Conservation (phyloP, 1,140 invertebrate species). For the Drosophila repleta region DNA sequence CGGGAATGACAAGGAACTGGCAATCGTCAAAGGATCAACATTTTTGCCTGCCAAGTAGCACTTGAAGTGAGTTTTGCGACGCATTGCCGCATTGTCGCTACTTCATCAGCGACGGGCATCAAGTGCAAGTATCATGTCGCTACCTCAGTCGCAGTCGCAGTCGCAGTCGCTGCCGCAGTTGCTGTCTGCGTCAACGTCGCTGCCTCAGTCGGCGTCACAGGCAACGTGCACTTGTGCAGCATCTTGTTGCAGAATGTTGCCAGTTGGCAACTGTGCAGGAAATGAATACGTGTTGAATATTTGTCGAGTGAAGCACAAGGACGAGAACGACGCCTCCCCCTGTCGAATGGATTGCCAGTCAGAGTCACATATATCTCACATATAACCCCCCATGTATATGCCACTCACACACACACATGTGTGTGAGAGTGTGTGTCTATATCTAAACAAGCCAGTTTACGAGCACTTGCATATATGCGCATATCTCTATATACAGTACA, state of each 20-base stretch:
- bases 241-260: constrained; percentile 66
- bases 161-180: constrained; percentile 14
- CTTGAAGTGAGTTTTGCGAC: constrained; percentile 79
- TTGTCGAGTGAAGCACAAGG: constrained; percentile 81
- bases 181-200: constrained; percentile 6
- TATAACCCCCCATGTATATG: constrained; percentile 1
- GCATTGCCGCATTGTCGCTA: constrained; percentile 81
- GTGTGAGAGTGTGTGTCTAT: constrained; percentile 10
- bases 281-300: constrained; percentile 82
- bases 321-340: constrained; percentile 38
- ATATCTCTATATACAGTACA: constrained; percentile 19
- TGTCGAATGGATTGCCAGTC: constrained; percentile 38
- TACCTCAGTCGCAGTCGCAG: constrained; percentile 22
- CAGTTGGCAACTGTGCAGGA: constrained; percentile 78
- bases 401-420: constrained; percentile 13
- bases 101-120: constrained; percentile 72
- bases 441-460: constrained; percentile 35
- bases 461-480: constrained; percentile 24
- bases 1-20: constrained; percentile 3
- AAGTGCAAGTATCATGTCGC: constrained; percentile 78
- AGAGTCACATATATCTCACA: constrained; percentile 39
- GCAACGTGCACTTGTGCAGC: constrained; percentile 69
- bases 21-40: constrained; percentile 81
- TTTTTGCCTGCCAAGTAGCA: constrained; percentile 72
- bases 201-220: neutral